A percentile compares a stretch with the other conserved stretches of the same genome.
Conservation (phyloP, 1,140 invertebrate species). For the Nomia melanderi region DNA sequence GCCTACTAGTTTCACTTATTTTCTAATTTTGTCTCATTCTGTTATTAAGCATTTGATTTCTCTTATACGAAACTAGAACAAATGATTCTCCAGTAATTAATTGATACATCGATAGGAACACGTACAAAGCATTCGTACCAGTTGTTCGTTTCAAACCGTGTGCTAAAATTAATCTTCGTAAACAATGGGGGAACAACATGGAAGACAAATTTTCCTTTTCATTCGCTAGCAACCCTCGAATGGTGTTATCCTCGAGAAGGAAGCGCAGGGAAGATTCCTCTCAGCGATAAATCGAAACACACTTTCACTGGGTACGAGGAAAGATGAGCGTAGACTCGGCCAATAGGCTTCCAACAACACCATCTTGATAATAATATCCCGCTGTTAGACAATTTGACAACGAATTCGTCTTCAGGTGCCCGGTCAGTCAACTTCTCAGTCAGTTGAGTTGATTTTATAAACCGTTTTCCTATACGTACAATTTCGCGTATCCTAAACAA, state of each 20-base stretch:
- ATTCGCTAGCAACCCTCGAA: constrained; percentile 44
- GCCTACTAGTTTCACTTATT: background rate
- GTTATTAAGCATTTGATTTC: background rate
- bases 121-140: background rate
- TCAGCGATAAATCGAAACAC: constrained; percentile 57
- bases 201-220: constrained; percentile 49
- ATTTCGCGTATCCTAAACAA: too few relatives aligned
- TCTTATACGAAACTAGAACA: background rate
- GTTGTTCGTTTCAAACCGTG: background rate
- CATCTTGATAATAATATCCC: constrained; percentile 73
- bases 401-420: constrained; percentile 64
- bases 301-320: constrained; percentile 43
- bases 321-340: constrained; percentile 47
- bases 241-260: constrained; percentile 43
- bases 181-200: constrained; percentile 24
- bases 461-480: background rate
- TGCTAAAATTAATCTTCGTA: constrained; percentile 44
- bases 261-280: constrained; percentile 48
- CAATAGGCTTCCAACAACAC: constrained; percentile 51
- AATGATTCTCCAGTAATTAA: constrained; percentile 18
- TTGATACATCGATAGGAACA: constrained; percentile 23
- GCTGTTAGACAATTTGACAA: constrained; percentile 74
- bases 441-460: background rate
- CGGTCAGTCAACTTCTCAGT: constrained; percentile 18
- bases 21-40: background rate